Conservation (phyloP, 2,113 vertebrate genomes). For the Phyllostomus hastatus region DNA sequence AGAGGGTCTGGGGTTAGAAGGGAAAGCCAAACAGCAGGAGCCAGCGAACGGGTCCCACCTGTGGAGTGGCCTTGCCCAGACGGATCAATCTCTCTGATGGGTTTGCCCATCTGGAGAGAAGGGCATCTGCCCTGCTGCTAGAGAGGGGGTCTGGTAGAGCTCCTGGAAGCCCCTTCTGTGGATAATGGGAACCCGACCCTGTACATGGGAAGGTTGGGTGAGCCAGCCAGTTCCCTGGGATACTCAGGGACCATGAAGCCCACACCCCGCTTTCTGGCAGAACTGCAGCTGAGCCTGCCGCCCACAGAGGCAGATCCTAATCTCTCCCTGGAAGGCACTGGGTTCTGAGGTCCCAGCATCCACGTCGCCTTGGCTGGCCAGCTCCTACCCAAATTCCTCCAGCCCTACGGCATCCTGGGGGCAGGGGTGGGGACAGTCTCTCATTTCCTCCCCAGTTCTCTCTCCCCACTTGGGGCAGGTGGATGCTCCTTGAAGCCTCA, state of each 20-base stretch:
- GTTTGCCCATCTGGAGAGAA: neutral
- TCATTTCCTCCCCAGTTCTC: neutral
- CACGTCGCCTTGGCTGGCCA: neutral
- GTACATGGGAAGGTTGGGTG: neutral
- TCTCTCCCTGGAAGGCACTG: conserved; percentile 36
- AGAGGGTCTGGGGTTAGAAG: neutral
- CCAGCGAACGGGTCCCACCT: neutral
- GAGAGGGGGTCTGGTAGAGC: neutral
- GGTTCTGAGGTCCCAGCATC: neutral
- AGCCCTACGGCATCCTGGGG: neutral
- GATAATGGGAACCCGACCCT: neutral
- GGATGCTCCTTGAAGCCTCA: neutral
- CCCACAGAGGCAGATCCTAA: conserved; percentile 52
- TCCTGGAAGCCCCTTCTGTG: neutral
- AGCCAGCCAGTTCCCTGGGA: neutral
- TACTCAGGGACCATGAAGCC: neutral
- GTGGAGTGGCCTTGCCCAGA: neutral
- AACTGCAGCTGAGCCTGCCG: neutral
- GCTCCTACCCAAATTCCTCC: neutral
- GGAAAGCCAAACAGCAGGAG: neutral
- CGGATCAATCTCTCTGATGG: neutral
- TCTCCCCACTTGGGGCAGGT: neutral
- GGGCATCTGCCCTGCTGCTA: neutral
- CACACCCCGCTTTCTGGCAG: conserved; percentile 40
- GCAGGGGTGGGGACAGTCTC: neutral